phyloP scores from a whole-genome alignment of 2,797 vertebrate genomes.

The Eptatretus atami region DNA sequence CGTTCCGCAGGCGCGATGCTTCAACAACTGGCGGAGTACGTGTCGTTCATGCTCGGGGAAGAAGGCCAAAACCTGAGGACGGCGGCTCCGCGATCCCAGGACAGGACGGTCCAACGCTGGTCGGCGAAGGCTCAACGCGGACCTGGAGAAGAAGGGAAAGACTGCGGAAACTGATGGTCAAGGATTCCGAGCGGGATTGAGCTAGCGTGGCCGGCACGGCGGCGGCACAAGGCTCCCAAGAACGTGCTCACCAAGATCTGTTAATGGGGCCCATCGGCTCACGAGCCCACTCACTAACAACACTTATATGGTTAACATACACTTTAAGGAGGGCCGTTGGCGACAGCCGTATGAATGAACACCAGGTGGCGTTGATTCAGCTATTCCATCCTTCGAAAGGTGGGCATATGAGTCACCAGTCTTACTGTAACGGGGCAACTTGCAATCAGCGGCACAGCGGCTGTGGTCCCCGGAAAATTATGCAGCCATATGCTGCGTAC shows the following conservation, averaged over 20 bases:
- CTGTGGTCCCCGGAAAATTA: too few relatives aligned
- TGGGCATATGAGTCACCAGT: too few relatives aligned
- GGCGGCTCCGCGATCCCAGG: constrained; percentile 10
- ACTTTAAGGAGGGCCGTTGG: too few relatives aligned
- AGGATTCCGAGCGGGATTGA: constrained; percentile 14
- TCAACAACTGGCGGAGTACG: constrained; percentile 71
- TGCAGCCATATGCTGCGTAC: too few relatives aligned
- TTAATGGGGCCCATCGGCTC: constrained; percentile 13
- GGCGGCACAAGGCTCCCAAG: constrained; percentile 19
- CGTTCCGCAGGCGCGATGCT: constrained; percentile 41
- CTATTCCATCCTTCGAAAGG: too few relatives aligned
- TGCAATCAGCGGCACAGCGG: too few relatives aligned
- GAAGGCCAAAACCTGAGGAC: constrained; percentile 19
- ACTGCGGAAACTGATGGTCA: constrained; percentile 33
- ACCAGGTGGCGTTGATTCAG: too few relatives aligned
- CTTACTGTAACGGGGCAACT: too few relatives aligned
- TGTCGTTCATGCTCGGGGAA: constrained; percentile 33
- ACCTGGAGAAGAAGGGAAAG: constrained; percentile 31
- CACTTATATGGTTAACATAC: not conserved
- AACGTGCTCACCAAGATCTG: constrained; percentile 64
- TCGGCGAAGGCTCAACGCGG: constrained; percentile 22
- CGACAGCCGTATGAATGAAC: too few relatives aligned
- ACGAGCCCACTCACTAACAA: not conserved
- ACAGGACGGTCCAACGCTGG: constrained; percentile 17
- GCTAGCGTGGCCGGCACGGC: constrained; percentile 10